A percentile compares a stretch with the other conserved stretches of the same genome.
phyloP scores from a whole-genome alignment of 2,113 vertebrate species.

The Bucco capensis region DNA sequence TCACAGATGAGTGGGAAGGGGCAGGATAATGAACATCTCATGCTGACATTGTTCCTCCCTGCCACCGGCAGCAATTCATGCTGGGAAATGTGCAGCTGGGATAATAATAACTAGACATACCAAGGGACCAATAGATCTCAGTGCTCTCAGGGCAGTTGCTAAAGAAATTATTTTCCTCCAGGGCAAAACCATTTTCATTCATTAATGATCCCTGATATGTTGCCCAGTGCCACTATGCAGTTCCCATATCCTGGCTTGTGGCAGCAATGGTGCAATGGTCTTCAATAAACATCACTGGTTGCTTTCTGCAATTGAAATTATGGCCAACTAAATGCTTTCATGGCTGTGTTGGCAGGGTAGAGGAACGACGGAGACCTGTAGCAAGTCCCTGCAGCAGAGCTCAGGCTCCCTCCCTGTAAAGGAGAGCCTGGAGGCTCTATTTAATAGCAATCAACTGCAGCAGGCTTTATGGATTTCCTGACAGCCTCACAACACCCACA shows the following conservation, averaged over 20 bases:
- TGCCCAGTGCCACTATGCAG: not conserved
- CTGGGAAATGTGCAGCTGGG: not conserved
- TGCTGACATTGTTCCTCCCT: not conserved
- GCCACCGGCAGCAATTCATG: not conserved
- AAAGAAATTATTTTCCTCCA: constrained; percentile 15
- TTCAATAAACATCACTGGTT: not conserved
- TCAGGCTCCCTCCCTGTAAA: not conserved
- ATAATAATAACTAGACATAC: not conserved
- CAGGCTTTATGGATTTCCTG: not conserved
- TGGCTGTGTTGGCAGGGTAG: not conserved
- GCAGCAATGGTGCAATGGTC: rapidly evolving
- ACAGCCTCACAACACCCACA: not conserved
- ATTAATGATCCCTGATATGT: not conserved
- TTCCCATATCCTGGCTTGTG: not conserved
- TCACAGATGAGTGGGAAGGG: not conserved
- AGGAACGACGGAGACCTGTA: not conserved
- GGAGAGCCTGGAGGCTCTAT: not conserved
- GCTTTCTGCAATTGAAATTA: not conserved
- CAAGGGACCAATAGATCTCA: not conserved
- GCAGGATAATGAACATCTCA: not conserved
- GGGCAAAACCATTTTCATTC: not conserved
- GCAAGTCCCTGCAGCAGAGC: not conserved
- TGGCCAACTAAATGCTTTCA: not conserved
- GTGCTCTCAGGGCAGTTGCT: not conserved
- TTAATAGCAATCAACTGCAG: not conserved